Conservation (phyloP, 2,113 vertebrate genomes). For the Thinocorus orbignyianus region DNA sequence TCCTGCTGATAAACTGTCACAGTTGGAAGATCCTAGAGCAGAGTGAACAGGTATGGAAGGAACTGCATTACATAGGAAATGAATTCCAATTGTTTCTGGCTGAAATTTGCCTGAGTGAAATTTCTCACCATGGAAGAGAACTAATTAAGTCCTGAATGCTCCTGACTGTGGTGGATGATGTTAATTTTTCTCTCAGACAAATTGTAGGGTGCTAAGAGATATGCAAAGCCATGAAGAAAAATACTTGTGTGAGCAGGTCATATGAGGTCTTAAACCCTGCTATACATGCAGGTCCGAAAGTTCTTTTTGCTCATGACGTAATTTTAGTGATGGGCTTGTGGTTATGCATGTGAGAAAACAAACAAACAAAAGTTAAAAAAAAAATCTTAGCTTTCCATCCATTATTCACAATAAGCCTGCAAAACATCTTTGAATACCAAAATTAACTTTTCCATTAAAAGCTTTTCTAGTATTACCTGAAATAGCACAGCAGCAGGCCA, state of each 20-base stretch:
- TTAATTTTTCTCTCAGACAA: neutral
- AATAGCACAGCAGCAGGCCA: neutral
- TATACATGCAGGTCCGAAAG: neutral
- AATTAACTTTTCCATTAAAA: neutral
- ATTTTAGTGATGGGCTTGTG: neutral
- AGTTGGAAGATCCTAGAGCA: neutral
- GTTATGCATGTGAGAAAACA: neutral
- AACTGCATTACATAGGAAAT: neutral
- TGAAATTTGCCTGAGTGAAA: neutral
- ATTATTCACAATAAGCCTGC: neutral
- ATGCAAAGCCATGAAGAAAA: neutral
- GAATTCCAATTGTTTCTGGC: neutral
- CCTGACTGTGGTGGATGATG: neutral
- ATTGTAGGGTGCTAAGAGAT: neutral
- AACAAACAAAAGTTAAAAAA: neutral
- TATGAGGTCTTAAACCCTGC: neutral
- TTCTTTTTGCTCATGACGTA: neutral
- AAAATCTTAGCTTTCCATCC: neutral
- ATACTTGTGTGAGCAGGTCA: neutral
- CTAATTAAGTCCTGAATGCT: neutral
- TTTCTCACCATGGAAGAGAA: neutral
- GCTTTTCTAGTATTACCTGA: neutral
- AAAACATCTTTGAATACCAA: neutral
- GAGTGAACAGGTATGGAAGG: neutral
- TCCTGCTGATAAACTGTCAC: neutral